Base-by-base conservation (phyloP, 2,888 invertebrate species). In the Sarcophaga subvicina region DNA sequence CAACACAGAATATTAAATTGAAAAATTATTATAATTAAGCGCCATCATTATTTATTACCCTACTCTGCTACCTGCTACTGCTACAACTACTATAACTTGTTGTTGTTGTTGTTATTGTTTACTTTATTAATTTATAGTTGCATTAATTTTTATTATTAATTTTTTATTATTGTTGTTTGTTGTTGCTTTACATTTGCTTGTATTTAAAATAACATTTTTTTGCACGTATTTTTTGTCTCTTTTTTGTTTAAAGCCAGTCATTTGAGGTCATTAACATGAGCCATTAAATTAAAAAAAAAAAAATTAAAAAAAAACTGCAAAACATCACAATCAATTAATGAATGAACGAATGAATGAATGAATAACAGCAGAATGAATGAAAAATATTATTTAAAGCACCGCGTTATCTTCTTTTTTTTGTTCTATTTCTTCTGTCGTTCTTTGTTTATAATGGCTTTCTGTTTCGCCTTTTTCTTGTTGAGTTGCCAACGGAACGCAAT, bases 251-350 rank as follows among this genome's bases (percentile, higher is more conserved):
- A 37, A 37, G 37, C 54, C 70, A 59, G 60, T 64, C 3, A 37
- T 73, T 73, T 78, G 62, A 67, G 83, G 83, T 83, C 67, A 83
- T 83, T 83, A 83, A 78, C 83, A 83, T 22, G 10, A 66, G 60
- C 14, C 47, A 60, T 62, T 62, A 62, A 78, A 78, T 17, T 20
- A 62, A 14, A 60, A 37, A 63, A 25, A 20, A 75, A 81, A 45
- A 14, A 27, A n/a, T n/a, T n/a, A 27, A 22, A 27, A n/a, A 27
- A 22, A 37, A 37, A 37, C 37, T 37, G 37, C 37, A 37, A 37
- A 37, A 37, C 37, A 37, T 37, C 37, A 54, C 54, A 17, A 54
- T 17, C 3, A 54, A 14, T 54, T 14, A 54, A 54, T 54, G 54
- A 54, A 54, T 54, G 54, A 54, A 54, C 14, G 54, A 54, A 14